Conservation (phyloP, 2,113 vertebrate species). For the Clinocottus analis region DNA sequence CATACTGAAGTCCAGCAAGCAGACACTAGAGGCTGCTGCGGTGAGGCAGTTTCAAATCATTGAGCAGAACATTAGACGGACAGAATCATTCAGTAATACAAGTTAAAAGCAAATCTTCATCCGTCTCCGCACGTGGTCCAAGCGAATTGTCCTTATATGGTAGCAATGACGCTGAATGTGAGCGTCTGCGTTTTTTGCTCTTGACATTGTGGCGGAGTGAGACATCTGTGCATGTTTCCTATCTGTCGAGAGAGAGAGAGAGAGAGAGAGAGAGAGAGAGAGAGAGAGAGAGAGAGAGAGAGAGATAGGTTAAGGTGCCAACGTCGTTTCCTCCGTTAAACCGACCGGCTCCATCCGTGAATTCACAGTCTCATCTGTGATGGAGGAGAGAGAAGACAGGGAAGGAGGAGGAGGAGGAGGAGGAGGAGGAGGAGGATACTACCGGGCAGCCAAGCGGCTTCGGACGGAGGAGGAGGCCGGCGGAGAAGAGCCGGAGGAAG, state of each 20-base stretch:
- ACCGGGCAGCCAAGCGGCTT: conserved; percentile 52
- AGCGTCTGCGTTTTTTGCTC: background rate
- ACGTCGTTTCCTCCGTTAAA: conserved; percentile 6
- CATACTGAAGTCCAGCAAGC: background rate
- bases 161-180: background rate
- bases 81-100: too few relatives aligned
- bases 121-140: background rate
- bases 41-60: background rate
- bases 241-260: background rate
- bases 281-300: background rate
- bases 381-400: conserved; percentile 46
- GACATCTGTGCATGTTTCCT: background rate
- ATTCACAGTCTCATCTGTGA: conserved; percentile 9
- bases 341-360: background rate
- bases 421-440: conserved; percentile 33
- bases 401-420: conserved; percentile 37
- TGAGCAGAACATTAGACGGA: background rate
- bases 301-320: conserved; percentile 20
- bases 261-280: background rate
- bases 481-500: conserved; percentile 47
- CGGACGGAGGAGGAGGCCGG: conserved; percentile 41
- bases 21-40: background rate
- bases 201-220: background rate
- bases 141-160: background rate
- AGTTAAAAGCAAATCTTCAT: background rate